phyloP scores from a whole-genome alignment of 2,113 vertebrate species.

The Hirundichthys speculiger region DNA sequence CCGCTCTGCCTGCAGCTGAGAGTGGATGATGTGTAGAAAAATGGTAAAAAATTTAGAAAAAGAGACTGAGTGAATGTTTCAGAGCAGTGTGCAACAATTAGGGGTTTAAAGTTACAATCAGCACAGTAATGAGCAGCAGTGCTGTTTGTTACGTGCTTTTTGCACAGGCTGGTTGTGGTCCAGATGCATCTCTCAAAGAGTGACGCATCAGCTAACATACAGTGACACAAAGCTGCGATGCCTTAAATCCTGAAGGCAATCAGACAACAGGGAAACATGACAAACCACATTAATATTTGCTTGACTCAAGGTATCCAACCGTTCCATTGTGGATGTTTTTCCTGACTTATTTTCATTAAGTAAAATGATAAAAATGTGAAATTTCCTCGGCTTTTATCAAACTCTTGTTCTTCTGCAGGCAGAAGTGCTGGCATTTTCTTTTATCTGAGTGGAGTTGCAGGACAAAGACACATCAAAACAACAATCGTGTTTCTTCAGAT shows the following conservation, averaged over 20 bases:
- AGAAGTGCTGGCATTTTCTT: background rate
- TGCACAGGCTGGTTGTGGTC: background rate
- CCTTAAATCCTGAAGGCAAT: too few relatives aligned
- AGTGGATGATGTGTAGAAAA: conserved; percentile 23
- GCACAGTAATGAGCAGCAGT: background rate
- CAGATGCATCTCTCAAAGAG: background rate
- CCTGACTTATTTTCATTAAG: too few relatives aligned
- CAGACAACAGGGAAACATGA: too few relatives aligned
- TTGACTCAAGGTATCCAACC: too few relatives aligned
- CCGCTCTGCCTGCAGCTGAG: conserved; percentile 24
- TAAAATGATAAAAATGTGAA: too few relatives aligned
- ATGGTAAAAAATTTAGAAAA: conserved; percentile 9
- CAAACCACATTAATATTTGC: too few relatives aligned
- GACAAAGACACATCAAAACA: background rate
- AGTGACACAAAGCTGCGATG: too few relatives aligned
- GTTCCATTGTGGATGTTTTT: too few relatives aligned
- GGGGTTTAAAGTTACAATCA: conserved; percentile 5
- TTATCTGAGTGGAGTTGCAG: background rate
- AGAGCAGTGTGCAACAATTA: conserved; percentile 2
- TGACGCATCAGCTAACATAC: background rate
- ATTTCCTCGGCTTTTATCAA: too few relatives aligned
- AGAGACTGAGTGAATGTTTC: background rate
- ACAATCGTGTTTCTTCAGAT: conserved; percentile 1
- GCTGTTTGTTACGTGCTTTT: conserved; percentile 4
- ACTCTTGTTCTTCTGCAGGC: too few relatives aligned